Conservation (phyloP, 2,797 vertebrate genomes). For the Nannoperca australis region DNA sequence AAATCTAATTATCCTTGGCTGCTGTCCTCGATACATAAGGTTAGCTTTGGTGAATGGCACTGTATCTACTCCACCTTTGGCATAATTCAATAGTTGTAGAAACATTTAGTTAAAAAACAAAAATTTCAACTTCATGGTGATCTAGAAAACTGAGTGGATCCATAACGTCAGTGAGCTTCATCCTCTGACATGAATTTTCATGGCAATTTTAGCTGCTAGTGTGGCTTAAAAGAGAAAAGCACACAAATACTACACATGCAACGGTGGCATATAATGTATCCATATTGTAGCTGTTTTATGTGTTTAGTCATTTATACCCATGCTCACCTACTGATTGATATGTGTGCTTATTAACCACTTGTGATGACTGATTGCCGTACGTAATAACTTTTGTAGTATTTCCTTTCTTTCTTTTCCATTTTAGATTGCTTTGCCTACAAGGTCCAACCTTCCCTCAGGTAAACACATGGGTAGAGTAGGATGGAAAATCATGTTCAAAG, state of each 20-base stretch:
- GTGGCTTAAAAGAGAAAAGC: not conserved
- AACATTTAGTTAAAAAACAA: too few species aligned
- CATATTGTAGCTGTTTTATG: not conserved
- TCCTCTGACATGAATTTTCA: not conserved
- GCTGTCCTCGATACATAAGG: slow-evolving; percentile 40
- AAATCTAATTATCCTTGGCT: slow-evolving; percentile 44
- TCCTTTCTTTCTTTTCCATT: slow-evolving; percentile 45
- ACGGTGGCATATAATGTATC: not conserved
- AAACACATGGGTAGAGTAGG: slow-evolving; percentile 29
- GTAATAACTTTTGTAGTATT: slow-evolving; percentile 31
- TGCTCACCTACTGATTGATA: slow-evolving; percentile 13
- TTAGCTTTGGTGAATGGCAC: slow-evolving; percentile 30
- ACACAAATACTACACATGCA: not conserved
- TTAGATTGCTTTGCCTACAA: slow-evolving; percentile 61
- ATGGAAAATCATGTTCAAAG: slow-evolving; percentile 42
- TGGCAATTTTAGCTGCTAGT: not conserved
- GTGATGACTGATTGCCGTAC: slow-evolving; percentile 34
- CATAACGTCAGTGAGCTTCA: not conserved
- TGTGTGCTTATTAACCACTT: slow-evolving; percentile 27
- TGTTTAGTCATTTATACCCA: not conserved
- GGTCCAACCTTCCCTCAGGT: slow-evolving; percentile 68
- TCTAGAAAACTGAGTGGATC: not conserved
- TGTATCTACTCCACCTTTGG: not conserved
- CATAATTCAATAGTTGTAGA: too few species aligned
- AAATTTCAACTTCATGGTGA: too few species aligned